Percentiles rank a stretch among this genome's conserved stretches.
Conservation (phyloP, 2,797 vertebrate genomes). For the Champsocephalus esox region DNA sequence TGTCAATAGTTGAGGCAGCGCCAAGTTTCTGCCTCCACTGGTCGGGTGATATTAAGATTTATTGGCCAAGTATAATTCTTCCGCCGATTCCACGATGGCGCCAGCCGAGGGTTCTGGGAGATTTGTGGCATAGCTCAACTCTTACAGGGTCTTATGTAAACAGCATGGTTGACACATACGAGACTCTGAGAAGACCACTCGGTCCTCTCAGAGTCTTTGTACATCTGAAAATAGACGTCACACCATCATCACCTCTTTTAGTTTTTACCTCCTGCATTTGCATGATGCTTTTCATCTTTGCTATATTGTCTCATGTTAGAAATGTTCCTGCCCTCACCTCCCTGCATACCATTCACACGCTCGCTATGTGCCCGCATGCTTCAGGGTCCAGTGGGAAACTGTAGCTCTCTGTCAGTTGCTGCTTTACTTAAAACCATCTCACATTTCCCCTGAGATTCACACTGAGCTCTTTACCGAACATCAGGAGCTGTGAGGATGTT, state of each 20-base stretch:
- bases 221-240: too few relatives aligned
- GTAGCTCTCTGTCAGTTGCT: slow-evolving; percentile 2
- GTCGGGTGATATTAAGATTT: neutral
- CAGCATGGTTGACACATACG: neutral
- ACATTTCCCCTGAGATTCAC: neutral
- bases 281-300: neutral
- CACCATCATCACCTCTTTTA: neutral
- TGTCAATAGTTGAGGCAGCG: too few relatives aligned
- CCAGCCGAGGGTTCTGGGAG: neutral
- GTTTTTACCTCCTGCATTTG: neutral
- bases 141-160: neutral
- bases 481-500: neutral
- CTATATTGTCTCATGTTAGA: neutral
- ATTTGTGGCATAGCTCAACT: neutral
- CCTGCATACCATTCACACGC: neutral
- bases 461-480: neutral
- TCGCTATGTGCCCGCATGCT: neutral
- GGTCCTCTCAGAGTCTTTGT: too few relatives aligned
- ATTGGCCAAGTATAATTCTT: neutral
- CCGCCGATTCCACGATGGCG: neutral
- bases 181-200: neutral
- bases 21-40: too few relatives aligned
- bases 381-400: slow-evolving; percentile 21
- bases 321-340: neutral
- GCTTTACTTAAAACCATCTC: neutral